Evolutionary conservation across 2,113 vertebrate genomes (phyloP).

Genomic region (Daphoenositta chrysoptera): DNA sequence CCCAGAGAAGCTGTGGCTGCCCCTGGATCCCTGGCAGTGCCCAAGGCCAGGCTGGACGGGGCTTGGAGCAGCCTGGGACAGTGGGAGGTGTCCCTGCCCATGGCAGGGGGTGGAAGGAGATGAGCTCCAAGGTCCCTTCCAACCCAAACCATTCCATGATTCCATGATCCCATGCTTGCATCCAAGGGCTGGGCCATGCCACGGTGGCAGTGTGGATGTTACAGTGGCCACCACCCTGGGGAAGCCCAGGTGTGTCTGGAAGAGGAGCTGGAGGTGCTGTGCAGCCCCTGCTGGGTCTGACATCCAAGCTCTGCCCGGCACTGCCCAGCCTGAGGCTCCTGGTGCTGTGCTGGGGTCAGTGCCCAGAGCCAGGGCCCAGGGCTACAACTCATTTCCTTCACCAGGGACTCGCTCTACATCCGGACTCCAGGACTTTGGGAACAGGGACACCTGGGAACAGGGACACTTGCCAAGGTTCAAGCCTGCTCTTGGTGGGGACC

Average conservation of each 20-base stretch:
- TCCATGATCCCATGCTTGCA: rapidly evolving
- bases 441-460: not conserved
- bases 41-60: rapidly evolving
- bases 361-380: not conserved
- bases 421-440: not conserved
- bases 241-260: not conserved
- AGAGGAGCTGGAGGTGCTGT: not conserved
- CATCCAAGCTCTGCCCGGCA: not conserved
- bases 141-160: not conserved
- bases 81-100: not conserved
- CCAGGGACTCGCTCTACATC: rapidly evolving
- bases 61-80: not conserved
- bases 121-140: not conserved
- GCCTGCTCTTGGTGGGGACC: rapidly evolving
- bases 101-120: rapidly evolving
- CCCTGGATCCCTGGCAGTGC: not conserved
- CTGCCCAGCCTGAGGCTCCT: not conserved
- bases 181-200: not conserved
- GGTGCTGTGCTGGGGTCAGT: not conserved
- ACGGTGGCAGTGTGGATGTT: not conserved
- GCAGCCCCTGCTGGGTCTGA: rapidly evolving
- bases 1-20: not conserved
- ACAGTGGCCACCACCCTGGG: not conserved
- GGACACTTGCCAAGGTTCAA: not conserved
- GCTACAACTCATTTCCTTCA: rapidly evolving